Evolutionary conservation across 2,888 invertebrate genomes (phyloP).

Genomic region (Callimorpha dominula): DNA sequence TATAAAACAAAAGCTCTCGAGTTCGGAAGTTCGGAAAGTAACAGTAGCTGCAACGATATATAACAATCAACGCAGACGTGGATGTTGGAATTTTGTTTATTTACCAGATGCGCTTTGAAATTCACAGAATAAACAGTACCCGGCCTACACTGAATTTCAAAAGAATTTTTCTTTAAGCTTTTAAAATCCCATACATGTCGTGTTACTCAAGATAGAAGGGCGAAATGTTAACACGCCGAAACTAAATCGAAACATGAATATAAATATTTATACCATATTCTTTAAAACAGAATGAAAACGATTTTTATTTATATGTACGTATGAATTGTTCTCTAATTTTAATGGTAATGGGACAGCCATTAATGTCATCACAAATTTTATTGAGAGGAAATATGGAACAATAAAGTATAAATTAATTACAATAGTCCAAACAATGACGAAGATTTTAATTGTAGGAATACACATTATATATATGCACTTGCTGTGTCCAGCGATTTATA

Average conservation of each 20-base stretch:
- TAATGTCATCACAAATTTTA: constrained; percentile 10
- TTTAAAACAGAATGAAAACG: no score
- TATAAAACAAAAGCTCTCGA: constrained; percentile 8
- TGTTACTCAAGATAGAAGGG: constrained; percentile 4
- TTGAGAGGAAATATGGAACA: constrained; percentile 2
- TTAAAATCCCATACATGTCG: constrained; percentile 18
- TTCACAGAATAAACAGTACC: constrained; percentile 33
- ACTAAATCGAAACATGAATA: constrained; percentile 24
- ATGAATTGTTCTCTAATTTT: neutral
- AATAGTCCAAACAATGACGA: constrained; percentile 4
- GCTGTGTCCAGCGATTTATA: neutral
- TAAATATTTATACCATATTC: neutral
- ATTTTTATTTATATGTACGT: neutral
- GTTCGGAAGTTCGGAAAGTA: constrained; percentile 1
- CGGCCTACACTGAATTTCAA: constrained; percentile 38
- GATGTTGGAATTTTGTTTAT: constrained; percentile 47
- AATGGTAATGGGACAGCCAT: neutral
- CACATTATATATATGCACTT: neutral
- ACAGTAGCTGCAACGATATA: constrained; percentile 18
- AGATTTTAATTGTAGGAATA: neutral
- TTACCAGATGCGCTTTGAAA: constrained; percentile 35
- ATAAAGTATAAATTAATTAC: constrained; percentile 16
- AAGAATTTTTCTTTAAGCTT: constrained; percentile 34
- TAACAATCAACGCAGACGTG: constrained; percentile 44
- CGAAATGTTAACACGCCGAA: constrained; percentile 21